These are phyloP conservation scores for Phaedon cochleariae DNA, from an alignment of 2,888 invertebrate genomes.

Conservation along the genomic window DNA sequence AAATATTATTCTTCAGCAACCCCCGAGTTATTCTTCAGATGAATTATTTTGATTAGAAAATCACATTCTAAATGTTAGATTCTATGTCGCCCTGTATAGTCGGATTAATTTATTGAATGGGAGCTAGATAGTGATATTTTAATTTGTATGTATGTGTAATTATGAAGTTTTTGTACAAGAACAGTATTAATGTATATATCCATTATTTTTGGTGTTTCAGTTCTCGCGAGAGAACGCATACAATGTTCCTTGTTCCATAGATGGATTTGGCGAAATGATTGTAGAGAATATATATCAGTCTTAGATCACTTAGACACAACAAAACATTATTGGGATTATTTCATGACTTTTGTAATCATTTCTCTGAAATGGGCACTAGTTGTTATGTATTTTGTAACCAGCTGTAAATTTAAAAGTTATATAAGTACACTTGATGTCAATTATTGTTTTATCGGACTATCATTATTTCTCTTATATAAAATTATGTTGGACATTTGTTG, in stretches of 20 bases:
- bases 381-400: neutral
- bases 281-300: constrained; percentile 28
- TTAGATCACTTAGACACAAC: neutral
- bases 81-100: neutral
- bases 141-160: constrained; percentile 46
- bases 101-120: constrained; percentile 16
- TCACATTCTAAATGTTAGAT: neutral
- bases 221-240: constrained; percentile 33
- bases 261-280: constrained; percentile 12
- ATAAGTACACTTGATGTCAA: constrained; percentile 32
- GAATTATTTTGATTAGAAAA: neutral
- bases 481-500: constrained; percentile 55
- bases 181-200: constrained; percentile 55
- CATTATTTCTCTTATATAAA: constrained; percentile 27
- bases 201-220: constrained; percentile 41
- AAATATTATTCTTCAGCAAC: no score
- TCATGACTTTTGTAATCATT: neutral
- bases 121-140: constrained; percentile 41
- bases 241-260: constrained; percentile 45
- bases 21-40: no score
- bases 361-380: neutral
- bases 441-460: constrained; percentile 24
- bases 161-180: constrained; percentile 50
- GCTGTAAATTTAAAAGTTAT: constrained; percentile 26
- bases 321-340: neutral